Percentiles rank a stretch among this genome's conserved stretches.
Conservation (phyloP, 2,888 invertebrate genomes). For the Cabera pusaria region DNA sequence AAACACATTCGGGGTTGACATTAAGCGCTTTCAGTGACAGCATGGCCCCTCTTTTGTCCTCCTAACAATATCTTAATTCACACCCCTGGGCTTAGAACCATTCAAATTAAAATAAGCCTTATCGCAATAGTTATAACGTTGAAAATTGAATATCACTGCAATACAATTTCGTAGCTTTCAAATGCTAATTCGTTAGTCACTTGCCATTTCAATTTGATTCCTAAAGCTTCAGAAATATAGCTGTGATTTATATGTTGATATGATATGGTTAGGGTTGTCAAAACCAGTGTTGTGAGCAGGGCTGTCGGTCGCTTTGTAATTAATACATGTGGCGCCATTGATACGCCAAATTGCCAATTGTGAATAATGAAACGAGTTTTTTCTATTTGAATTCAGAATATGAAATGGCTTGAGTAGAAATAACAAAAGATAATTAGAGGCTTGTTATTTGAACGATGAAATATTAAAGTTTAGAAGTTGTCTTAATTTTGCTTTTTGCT, state of each 20-base stretch:
- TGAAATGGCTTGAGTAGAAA: no score
- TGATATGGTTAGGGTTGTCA: constrained; percentile 61
- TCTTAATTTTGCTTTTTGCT: no score
- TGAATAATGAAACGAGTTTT: constrained; percentile 24
- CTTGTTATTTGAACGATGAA: no score
- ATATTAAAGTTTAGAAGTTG: no score
- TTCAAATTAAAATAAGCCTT: constrained; percentile 36
- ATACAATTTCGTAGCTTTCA: constrained; percentile 46
- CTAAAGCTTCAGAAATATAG: constrained; percentile 29
- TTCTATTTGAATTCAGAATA: constrained; percentile 12
- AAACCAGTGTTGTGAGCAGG: constrained; percentile 62
- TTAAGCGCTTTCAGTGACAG: constrained; percentile 62
- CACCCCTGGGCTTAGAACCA: constrained; percentile 64
- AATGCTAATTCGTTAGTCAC: constrained; percentile 54
- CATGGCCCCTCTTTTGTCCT: constrained; percentile 53
- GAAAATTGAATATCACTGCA: constrained; percentile 26
- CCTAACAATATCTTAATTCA: constrained; percentile 78
- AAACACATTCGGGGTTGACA: constrained; percentile 73
- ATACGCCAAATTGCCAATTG: constrained; percentile 70
- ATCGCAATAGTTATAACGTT: constrained; percentile 18
- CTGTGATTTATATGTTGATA: constrained; percentile 29
- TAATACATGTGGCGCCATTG: constrained; percentile 76
- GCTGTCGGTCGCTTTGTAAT: constrained; percentile 74
- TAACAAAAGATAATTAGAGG: no score
- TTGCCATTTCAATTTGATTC: constrained; percentile 38